Percentiles rank a stretch among this genome's conserved stretches.
phyloP scores from a whole-genome alignment of 2,888 invertebrate genomes.

The Tiliacea aurago region DNA sequence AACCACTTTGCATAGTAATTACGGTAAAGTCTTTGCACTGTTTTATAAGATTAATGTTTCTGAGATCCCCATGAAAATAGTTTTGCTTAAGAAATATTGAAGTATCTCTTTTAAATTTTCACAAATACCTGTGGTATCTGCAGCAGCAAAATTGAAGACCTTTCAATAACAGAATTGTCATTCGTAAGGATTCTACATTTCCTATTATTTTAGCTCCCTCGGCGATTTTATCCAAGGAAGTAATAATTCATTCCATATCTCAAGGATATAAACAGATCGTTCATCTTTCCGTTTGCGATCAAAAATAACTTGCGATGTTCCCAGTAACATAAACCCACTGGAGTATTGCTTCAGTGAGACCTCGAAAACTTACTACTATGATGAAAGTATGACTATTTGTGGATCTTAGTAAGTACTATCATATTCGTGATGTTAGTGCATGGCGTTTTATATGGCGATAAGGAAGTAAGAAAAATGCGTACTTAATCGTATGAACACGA shows the following conservation, averaged over 20 bases:
- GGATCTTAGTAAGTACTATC: conserved; percentile 41
- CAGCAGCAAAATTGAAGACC: not conserved
- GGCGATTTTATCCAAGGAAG: conserved; percentile 37
- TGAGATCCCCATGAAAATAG: not conserved
- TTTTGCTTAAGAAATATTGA: not conserved
- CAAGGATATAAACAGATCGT: conserved; percentile 54
- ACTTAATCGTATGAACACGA: not conserved
- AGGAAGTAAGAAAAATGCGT: conserved; percentile 17
- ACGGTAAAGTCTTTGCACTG: conserved; percentile 21
- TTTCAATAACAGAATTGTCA: conserved; percentile 29
- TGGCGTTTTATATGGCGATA: conserved; percentile 16
- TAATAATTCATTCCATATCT: conserved; percentile 50
- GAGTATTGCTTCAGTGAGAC: conserved; percentile 21
- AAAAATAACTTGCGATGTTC: conserved; percentile 56
- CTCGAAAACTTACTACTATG: conserved; percentile 24
- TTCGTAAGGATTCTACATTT: conserved; percentile 7
- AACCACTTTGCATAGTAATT: conserved; percentile 50
- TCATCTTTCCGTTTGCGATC: conserved; percentile 56
- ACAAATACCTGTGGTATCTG: not conserved
- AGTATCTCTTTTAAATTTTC: not conserved
- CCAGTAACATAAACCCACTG: conserved; percentile 44
- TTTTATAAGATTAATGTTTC: conserved; percentile 18
- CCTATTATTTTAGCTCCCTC: conserved; percentile 21
- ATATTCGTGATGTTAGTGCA: conserved; percentile 36
- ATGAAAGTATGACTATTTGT: conserved; percentile 33